Evolutionary conservation across 1,140 invertebrate genomes (phyloP).

Genomic region (Drosophila ficusphila): DNA sequence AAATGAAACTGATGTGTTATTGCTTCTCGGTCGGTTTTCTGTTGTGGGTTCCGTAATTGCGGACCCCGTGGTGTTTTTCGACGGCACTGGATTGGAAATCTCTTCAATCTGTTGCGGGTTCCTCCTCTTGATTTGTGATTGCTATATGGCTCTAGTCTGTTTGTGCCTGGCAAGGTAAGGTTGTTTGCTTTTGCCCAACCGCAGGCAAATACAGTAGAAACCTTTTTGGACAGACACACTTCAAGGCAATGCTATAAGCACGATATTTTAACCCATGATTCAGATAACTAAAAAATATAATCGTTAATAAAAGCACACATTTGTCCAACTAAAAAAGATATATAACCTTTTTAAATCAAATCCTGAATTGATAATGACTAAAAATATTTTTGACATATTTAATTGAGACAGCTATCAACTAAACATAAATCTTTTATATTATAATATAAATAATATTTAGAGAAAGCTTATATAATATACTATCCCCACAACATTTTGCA

Average conservation of each 20-base stretch:
- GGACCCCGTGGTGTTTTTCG: constrained; percentile 34
- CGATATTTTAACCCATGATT: too few relatives aligned
- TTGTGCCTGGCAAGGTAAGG: neutral
- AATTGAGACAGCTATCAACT: too few relatives aligned
- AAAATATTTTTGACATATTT: too few relatives aligned
- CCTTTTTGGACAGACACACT: neutral
- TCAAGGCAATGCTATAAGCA: neutral
- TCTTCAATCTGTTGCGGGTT: constrained; percentile 5
- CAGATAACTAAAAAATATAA: too few relatives aligned
- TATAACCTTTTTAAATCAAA: too few relatives aligned
- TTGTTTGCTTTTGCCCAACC: constrained; percentile 12
- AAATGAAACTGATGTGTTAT: constrained; percentile 67
- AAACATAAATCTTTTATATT: too few relatives aligned
- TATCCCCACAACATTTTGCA: too few relatives aligned
- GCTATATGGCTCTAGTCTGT: neutral
- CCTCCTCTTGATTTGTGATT: constrained; percentile 20
- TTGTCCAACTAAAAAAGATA: too few relatives aligned
- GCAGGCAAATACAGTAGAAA: neutral
- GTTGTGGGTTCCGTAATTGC: constrained; percentile 30
- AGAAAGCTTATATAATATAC: too few relatives aligned
- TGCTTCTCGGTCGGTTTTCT: constrained; percentile 25
- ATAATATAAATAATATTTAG: too few relatives aligned
- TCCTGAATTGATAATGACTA: too few relatives aligned
- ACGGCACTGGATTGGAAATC: constrained; percentile 14
- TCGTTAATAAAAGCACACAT: too few relatives aligned